Percentiles rank a stretch among this genome's conserved stretches.
Conservation (phyloP, 2,888 invertebrate species). For the Dicycla oo region DNA sequence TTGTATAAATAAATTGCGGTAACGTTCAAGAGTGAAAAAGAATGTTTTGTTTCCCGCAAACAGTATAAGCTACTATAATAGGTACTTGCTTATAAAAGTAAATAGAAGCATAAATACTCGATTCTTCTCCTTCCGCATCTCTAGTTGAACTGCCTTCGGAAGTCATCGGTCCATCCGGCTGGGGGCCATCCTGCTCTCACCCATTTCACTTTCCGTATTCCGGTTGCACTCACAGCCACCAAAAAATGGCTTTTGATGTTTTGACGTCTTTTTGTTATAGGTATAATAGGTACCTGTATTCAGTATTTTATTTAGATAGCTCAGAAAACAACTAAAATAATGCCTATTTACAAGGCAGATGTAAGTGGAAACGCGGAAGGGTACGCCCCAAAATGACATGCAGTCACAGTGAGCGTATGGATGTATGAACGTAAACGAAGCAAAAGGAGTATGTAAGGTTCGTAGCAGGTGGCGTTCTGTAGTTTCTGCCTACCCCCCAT, state of each 20-base stretch:
- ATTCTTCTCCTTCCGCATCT: background rate
- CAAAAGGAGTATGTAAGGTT: background rate
- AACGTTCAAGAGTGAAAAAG: too few species aligned
- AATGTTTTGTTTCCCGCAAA: too few species aligned
- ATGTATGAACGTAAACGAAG: background rate
- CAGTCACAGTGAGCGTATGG: background rate
- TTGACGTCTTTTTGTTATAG: background rate
- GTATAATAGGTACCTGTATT: background rate
- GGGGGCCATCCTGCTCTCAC: background rate
- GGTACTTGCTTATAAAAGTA: background rate
- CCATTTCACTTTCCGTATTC: background rate
- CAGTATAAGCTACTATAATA: background rate
- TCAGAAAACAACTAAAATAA: background rate
- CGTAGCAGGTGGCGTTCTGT: background rate
- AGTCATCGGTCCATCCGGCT: background rate
- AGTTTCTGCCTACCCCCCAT: background rate
- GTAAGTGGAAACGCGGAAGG: background rate
- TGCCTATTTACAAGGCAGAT: background rate
- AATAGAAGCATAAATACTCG: background rate
- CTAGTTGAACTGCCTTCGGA: background rate
- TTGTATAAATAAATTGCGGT: too few species aligned
- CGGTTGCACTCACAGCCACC: background rate
- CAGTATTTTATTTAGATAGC: background rate
- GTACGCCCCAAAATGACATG: background rate
- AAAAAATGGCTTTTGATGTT: background rate